phyloP scores from a whole-genome alignment of 2,113 vertebrate species.

The Rattus norvegicus region GRCr8 NC_086033.1:107615001-107615500 shows the following conservation, averaged over 20 bases:
- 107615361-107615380: not conserved
- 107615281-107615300: not conserved
- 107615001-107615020: not conserved
- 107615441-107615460: not conserved
- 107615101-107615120: not conserved
- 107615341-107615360: not conserved
- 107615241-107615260: not conserved
- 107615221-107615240: not conserved
- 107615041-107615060: not conserved
- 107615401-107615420: not conserved
- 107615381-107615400: not conserved
- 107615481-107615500: too few relatives aligned
- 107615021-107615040: not conserved
- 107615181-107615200: not conserved
- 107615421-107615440: not conserved
- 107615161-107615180: not conserved
- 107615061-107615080: not conserved
- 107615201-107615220: not conserved
- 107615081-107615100: not conserved
- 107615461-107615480: not conserved
- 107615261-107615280: not conserved
- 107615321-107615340: constrained; percentile 30
- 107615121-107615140: not conserved
- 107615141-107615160: not conserved
- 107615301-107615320: fast-evolving